Base-by-base conservation (phyloP, 2,888 invertebrate genomes). In the Hemaris fuciformis region DNA sequence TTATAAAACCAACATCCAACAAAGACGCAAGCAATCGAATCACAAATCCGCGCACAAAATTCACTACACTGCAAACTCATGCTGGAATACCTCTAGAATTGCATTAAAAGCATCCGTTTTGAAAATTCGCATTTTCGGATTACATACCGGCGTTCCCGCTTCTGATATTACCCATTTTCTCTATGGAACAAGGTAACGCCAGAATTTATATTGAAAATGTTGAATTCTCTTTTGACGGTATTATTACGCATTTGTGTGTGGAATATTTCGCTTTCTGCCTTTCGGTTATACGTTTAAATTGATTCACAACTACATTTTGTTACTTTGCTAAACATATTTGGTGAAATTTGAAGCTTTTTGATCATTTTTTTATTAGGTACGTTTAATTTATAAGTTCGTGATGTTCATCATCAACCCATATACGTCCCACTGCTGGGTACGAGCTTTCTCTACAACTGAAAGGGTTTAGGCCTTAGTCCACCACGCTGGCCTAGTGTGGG, bases 81-180 rank as follows among this genome's bases (percentile, higher is more conserved):
- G 15, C 41, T 34, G 61, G 45, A 46, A 61, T 61, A 38, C 38
- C 46, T n/a, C 25, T 42, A 57, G 57, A 58, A 61, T 67, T 69
- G 64, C 69, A 64, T 66, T 65, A 57, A 68, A 66, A 71, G 62
- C 68, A 67, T 65, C 63, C 38, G 60, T 67, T 70, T 67, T 60
- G 41, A 48, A 65, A 71, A 65, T 67, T 43, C 46, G 61, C 66
- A 72, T 68, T 67, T 70, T 66, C 65, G 31, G 61, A 64, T 61
- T 57, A 46, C 57, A 38, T 27, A 6, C 45, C 23, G 25, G 57
- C 45, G 38, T 57, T 25, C 43, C 22, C 38, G 15, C 1, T 10
- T 22, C 34, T 60, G n/a, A 42, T 42, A 45, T 34, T 59, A 59
- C 15, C 31, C 38, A 59, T 46, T 59, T 46, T 48, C 23, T 48